A percentile compares a stretch with the other conserved stretches of the same genome.
phyloP scores from a whole-genome alignment of 1,140 invertebrate species.

The Portunus trituberculatus region DNA sequence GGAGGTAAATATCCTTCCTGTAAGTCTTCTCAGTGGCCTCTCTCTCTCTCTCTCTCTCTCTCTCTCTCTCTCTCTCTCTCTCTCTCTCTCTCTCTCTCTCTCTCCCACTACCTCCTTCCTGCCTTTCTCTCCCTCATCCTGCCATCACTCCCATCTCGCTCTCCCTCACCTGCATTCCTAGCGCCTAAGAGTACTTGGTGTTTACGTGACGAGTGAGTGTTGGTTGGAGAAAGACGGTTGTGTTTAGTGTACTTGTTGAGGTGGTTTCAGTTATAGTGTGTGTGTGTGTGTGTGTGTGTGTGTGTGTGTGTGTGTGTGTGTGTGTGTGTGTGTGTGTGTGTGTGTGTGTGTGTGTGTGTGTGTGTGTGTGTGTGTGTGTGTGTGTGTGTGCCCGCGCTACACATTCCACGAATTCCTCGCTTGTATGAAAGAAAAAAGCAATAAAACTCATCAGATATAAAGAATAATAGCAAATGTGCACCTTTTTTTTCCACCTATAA shows the following conservation, averaged over 20 bases:
- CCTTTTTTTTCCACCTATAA: too few relatives aligned
- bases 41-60: neutral
- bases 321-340: neutral
- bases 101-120: neutral
- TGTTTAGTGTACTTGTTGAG: too few relatives aligned
- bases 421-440: too few relatives aligned
- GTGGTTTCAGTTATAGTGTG: too few relatives aligned
- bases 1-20: neutral
- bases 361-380: constrained; percentile 49
- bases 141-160: neutral
- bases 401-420: too few relatives aligned
- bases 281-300: too few relatives aligned
- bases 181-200: neutral
- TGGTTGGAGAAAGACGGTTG: neutral
- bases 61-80: neutral
- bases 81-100: too few relatives aligned
- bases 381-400: neutral
- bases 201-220: neutral
- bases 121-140: neutral
- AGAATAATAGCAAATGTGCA: too few relatives aligned
- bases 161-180: neutral
- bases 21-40: neutral
- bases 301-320: neutral
- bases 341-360: constrained; percentile 29
- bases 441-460: too few relatives aligned